Conservation (phyloP, 23 tunicate genomes). For the Trididemnum miniatum region DNA sequence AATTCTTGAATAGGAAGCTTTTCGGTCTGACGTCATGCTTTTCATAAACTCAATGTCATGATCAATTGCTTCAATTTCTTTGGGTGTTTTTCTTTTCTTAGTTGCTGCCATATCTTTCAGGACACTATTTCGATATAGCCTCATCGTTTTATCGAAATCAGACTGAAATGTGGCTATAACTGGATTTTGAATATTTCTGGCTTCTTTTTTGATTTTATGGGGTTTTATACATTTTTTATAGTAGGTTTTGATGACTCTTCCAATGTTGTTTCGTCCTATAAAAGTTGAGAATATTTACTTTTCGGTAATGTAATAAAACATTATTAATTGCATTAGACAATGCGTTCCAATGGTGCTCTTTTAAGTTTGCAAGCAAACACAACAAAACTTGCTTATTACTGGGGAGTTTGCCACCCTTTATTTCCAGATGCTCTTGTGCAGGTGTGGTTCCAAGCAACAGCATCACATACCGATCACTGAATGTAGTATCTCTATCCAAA, state of each 20-base stretch:
- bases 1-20: neutral
- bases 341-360: constrained; percentile 3
- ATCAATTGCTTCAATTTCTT: neutral
- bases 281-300: neutral
- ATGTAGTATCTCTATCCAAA: too few species aligned
- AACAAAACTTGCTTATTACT: neutral
- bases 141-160: constrained; percentile 2
- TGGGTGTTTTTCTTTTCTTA: neutral
- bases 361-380: constrained; percentile 9
- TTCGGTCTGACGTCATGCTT: neutral
- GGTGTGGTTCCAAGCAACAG: constrained; percentile 7
- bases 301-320: neutral
- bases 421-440: neutral
- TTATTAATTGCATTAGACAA: constrained; percentile 1
- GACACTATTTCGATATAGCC: neutral
- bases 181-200: neutral
- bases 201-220: neutral
- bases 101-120: neutral
- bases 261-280: neutral
- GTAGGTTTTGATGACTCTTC: neutral
- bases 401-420: neutral
- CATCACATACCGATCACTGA: neutral
- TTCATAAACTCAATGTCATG: constrained; percentile 3
- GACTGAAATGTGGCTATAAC: constrained; percentile 10
- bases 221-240: neutral